phyloP scores from a whole-genome alignment of 2,888 invertebrate species.

The Lasioglossum villosulum region DNA sequence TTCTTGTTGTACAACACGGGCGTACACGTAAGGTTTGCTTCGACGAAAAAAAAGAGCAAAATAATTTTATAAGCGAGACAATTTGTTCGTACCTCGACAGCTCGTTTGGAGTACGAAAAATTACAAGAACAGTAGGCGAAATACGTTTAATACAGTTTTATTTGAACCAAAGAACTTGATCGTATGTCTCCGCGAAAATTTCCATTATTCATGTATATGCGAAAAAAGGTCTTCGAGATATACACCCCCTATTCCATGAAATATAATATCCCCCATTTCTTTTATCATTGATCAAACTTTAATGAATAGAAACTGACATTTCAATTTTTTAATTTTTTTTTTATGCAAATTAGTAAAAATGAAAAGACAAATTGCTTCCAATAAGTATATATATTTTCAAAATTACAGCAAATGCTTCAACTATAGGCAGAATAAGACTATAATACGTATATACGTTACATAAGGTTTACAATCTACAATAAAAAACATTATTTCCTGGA shows the following conservation, averaged over 20 bases:
- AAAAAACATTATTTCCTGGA: background rate
- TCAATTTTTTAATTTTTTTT: background rate
- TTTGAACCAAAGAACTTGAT: background rate
- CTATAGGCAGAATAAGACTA: background rate
- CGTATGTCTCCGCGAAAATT: slow-evolving; percentile 27
- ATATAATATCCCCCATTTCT: background rate
- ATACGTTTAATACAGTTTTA: slow-evolving; percentile 7
- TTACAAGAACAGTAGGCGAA: slow-evolving; percentile 11
- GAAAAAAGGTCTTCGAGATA: background rate
- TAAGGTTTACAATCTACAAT: background rate
- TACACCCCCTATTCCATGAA: background rate
- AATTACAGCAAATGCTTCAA: background rate
- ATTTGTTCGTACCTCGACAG: slow-evolving; percentile 31
- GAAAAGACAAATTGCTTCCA: background rate
- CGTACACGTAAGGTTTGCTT: slow-evolving; percentile 4
- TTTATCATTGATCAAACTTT: background rate
- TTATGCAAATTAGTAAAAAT: background rate
- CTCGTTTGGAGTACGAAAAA: background rate
- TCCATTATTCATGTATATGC: slow-evolving; percentile 10
- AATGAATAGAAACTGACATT: background rate
- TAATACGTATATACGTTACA: background rate
- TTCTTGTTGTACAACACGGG: slow-evolving; percentile 37
- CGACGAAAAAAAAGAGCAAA: slow-evolving; percentile 2
- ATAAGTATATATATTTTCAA: slow-evolving; percentile 6
- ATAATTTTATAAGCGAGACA: slow-evolving; percentile 24